These are phyloP conservation scores for Podilymbus podiceps DNA, from an alignment of 2,113 vertebrate genomes.

Conservation along the genomic window DNA sequence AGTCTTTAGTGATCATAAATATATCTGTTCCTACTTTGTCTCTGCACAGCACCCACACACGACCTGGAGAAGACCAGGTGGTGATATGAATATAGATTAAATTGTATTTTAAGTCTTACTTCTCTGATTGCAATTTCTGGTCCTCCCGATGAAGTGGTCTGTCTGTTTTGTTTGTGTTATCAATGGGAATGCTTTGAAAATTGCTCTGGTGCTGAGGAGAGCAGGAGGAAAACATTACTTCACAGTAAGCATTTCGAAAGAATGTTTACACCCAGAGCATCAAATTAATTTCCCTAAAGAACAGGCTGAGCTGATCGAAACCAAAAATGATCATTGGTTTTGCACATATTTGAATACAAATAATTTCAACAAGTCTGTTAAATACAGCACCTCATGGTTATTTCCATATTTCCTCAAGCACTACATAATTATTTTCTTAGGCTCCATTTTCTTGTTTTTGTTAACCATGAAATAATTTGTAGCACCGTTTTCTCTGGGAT, in stretches of 20 bases:
- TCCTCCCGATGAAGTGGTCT: constrained; percentile 2
- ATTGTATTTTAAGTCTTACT: background rate
- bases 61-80: background rate
- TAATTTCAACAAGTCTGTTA: constrained; percentile 29
- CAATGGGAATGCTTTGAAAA: constrained; percentile 36
- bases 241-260: background rate
- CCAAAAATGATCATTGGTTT: constrained; percentile 28
- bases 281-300: constrained; percentile 58
- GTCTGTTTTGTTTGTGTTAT: constrained; percentile 16
- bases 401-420: constrained; percentile 36
- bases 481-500: background rate
- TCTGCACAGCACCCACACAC: background rate
- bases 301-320: constrained; percentile 40
- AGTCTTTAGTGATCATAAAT: background rate
- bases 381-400: background rate
- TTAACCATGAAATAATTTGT: background rate
- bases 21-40: background rate
- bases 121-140: constrained; percentile 25
- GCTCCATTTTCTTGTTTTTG: background rate
- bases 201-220: constrained; percentile 40
- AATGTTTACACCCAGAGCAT: constrained; percentile 33
- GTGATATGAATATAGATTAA: background rate
- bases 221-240: constrained; percentile 5
- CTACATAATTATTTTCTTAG: background rate
- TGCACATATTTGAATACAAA: constrained; percentile 45